These are phyloP conservation scores for Cephus cinctus DNA, from an alignment of 1,140 invertebrate species.

Conservation along the genomic window DNA sequence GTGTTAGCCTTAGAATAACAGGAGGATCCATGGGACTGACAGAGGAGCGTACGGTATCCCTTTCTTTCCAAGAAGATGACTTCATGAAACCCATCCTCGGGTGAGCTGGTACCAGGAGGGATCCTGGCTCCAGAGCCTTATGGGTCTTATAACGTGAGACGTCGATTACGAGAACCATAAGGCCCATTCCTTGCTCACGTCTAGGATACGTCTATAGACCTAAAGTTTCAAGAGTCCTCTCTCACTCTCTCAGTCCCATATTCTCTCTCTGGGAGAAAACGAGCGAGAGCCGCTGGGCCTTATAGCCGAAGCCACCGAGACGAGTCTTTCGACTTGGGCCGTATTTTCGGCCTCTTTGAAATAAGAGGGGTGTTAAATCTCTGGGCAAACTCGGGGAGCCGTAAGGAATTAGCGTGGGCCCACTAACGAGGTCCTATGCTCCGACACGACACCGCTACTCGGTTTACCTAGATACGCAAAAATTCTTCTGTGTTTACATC, in stretches of 20 bases:
- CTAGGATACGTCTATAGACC: too few relatives aligned
- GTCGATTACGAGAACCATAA: too few relatives aligned
- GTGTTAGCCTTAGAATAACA: constrained; percentile 50
- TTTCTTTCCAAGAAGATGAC: constrained; percentile 52
- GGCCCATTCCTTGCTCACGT: too few relatives aligned
- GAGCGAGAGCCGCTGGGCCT: too few relatives aligned
- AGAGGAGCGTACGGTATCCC: constrained; percentile 37
- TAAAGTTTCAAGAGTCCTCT: too few relatives aligned
- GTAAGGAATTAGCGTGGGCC: constrained; percentile 40
- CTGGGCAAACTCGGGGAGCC: constrained; percentile 40
- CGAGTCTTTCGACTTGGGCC: too few relatives aligned
- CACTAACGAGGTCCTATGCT: constrained; percentile 44
- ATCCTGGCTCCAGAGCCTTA: too few relatives aligned
- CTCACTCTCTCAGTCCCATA: too few relatives aligned
- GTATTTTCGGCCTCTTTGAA: constrained; percentile 37
- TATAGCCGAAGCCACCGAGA: too few relatives aligned
- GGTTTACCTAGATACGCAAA: constrained; percentile 30
- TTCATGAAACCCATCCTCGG: constrained; percentile 51
- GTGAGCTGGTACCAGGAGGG: too few relatives aligned
- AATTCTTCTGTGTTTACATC: constrained; percentile 17
- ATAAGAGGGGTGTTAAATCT: constrained; percentile 41
- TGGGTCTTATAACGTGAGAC: too few relatives aligned
- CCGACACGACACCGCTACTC: neutral
- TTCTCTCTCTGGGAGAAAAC: too few relatives aligned
- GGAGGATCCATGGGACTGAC: constrained; percentile 26